Conservation (phyloP, 2,888 invertebrate genomes). For the Sialis lutaria region DNA sequence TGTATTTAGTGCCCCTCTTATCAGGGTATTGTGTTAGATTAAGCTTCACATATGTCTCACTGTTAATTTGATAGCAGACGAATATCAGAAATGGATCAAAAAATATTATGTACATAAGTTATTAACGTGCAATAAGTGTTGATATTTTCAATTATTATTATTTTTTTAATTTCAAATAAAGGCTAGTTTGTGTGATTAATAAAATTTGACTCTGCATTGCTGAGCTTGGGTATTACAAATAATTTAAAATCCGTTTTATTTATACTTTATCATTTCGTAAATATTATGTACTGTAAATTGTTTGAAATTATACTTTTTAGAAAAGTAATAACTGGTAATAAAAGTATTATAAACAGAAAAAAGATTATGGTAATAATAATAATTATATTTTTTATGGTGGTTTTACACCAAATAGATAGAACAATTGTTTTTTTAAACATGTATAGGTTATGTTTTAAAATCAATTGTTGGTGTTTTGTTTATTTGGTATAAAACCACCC, state of each 20-base stretch:
- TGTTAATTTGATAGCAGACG: background rate
- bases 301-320: background rate
- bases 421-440: no score
- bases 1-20: constrained; percentile 4
- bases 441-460: no score
- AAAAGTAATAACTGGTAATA: background rate
- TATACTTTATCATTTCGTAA: no score
- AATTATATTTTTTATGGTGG: no score
- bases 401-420: no score
- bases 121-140: constrained; percentile 1
- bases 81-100: constrained; percentile 4
- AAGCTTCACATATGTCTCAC: constrained; percentile 3
- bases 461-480: no score
- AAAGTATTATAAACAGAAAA: background rate
- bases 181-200: constrained; percentile 1
- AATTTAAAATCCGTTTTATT: no score
- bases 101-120: no score
- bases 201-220: constrained; percentile 3
- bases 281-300: no score
- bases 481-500: no score
- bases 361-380: no score
- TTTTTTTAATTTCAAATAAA: background rate
- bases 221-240: background rate
- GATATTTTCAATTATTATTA: constrained; percentile 1
- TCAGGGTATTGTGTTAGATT: constrained; percentile 7